Evolutionary conservation across 2,113 vertebrate genomes (phyloP).

Genomic region (Scortum barcoo): DNA sequence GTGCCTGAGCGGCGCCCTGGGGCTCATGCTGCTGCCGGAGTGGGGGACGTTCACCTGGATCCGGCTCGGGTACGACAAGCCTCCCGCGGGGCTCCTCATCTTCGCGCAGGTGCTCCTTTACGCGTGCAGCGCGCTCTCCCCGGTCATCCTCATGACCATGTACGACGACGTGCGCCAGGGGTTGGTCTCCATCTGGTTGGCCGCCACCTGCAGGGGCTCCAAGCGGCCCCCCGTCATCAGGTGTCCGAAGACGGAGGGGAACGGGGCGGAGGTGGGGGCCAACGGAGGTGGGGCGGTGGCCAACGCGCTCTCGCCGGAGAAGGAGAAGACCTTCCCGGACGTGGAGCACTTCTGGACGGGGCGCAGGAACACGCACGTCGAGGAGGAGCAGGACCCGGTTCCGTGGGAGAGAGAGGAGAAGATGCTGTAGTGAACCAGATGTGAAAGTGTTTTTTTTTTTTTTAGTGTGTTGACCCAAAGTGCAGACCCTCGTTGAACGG

Average conservation of each 20-base stretch:
- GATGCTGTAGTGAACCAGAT: conserved; percentile 59
- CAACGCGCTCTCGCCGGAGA: conserved; percentile 44
- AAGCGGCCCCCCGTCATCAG: conserved; percentile 31
- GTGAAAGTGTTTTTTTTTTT: conserved; percentile 20
- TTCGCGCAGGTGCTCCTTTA: conserved; percentile 82
- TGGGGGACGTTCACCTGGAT: conserved; percentile 86
- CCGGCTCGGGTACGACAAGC: conserved; percentile 72
- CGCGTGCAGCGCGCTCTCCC: conserved; percentile 80
- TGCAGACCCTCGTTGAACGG: conserved; percentile 48
- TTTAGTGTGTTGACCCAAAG: conserved; percentile 31
- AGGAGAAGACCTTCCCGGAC: conserved; percentile 79
- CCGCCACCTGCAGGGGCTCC: conserved; percentile 63
- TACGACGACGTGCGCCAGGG: conserved; percentile 84
- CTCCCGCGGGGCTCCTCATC: conserved; percentile 77
- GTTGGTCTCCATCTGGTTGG: conserved; percentile 66
- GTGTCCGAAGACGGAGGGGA: conserved; percentile 60
- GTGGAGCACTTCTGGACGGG: conserved; percentile 88
- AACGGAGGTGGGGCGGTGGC: conserved; percentile 66
- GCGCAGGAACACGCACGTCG: conserved; percentile 80
- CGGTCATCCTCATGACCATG: conserved; percentile 80
- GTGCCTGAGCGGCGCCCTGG: conserved; percentile 79
- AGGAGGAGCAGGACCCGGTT: conserved; percentile 83
- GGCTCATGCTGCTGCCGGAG: conserved; percentile 84
- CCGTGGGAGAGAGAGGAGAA: conserved; percentile 86
- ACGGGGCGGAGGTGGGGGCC: conserved; percentile 71